Base-by-base conservation (phyloP, 2,797 vertebrate species). In the Pseudomugil gertrudae region DNA sequence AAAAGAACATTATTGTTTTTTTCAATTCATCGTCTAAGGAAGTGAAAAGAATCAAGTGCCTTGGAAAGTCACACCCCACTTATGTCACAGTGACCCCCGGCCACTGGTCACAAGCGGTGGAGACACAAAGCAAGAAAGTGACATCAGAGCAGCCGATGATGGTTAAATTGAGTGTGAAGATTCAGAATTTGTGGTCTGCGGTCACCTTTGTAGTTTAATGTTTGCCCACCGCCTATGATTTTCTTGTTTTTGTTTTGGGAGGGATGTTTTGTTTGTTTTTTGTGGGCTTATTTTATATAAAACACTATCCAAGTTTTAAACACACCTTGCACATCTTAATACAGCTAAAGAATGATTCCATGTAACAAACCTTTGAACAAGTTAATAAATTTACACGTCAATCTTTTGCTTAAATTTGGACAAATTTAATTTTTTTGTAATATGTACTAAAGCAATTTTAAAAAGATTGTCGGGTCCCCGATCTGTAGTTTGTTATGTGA, bases 41-140 rank as follows among this genome's bases (percentile, higher is more conserved):
- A 86, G 81, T 72, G 83, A 90, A 85, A 85, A 87, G 88, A 89
- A 90, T 89, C 84, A 92, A 90, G 92, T 93, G 92, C 92, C 92
- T 93, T 92, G 88, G 87, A 91, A 87, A 78, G 90, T 89, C 79
- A 86, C 74, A 58, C 54, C 52, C 74, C 55, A 54, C 70, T 85
- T 72, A 72, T 80, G 85, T 77, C 72, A 69, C 56, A 58, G 35
- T 72, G 78, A 85, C 81, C 84, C 71, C 29, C 29, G 79, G 57
- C 71, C 63, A 40, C 77, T 79, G 67, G 73, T 74, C 80, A 70
- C 55, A 72, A 81, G 80, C 9, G 32, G 55, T 45, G 15, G 77
- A 69, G 69, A 48, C 4, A 9, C 48, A 72, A 78, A 67, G 74
- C 66, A 24, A 66, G 78, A 70, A 78, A 69, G 66, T 63, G 73